These are phyloP conservation scores for Adoxophyes honmai DNA, from an alignment of 1,140 invertebrate genomes.

Conservation along the genomic window DNA sequence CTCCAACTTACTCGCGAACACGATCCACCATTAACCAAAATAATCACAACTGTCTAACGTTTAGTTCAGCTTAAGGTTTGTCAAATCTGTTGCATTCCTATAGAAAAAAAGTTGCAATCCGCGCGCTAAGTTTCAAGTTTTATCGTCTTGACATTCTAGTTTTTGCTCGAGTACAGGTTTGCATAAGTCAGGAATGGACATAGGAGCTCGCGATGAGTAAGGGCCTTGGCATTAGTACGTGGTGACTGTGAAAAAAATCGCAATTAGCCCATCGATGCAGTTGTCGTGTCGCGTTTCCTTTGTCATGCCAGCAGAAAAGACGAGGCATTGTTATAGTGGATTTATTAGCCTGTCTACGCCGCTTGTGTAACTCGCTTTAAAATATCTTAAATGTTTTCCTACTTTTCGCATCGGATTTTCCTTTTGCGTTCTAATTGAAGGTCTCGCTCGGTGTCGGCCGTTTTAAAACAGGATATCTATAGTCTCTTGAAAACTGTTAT, in stretches of 20 bases:
- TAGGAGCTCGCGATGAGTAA: slow-evolving; percentile 66
- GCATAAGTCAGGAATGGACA: slow-evolving; percentile 62
- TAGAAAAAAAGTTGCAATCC: slow-evolving; percentile 39
- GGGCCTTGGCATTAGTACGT: slow-evolving; percentile 64
- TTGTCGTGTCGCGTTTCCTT: slow-evolving; percentile 60
- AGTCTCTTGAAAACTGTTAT: neutral
- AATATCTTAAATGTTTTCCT: slow-evolving; percentile 7
- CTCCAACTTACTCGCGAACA: slow-evolving; percentile 57
- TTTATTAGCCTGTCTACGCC: slow-evolving; percentile 42
- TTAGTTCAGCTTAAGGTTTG: slow-evolving; percentile 46
- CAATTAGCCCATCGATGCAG: slow-evolving; percentile 64
- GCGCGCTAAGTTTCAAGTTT: slow-evolving; percentile 32
- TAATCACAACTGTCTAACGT: slow-evolving; percentile 34
- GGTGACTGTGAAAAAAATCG: slow-evolving; percentile 63
- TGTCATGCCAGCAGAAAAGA: slow-evolving; percentile 56
- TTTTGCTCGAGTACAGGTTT: slow-evolving; percentile 54
- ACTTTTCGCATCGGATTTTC: slow-evolving; percentile 6
- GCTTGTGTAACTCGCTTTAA: slow-evolving; percentile 2
- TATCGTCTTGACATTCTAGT: slow-evolving; percentile 52
- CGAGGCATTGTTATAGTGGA: slow-evolving; percentile 65
- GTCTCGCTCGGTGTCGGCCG: neutral
- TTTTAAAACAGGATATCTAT: too few species aligned
- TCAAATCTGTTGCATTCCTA: slow-evolving; percentile 38
- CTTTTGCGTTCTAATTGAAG: slow-evolving; percentile 4
- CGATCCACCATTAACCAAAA: slow-evolving; percentile 43